Conservation (phyloP, 2,113 vertebrate genomes). For the Hemiscyllium ocellatum region DNA sequence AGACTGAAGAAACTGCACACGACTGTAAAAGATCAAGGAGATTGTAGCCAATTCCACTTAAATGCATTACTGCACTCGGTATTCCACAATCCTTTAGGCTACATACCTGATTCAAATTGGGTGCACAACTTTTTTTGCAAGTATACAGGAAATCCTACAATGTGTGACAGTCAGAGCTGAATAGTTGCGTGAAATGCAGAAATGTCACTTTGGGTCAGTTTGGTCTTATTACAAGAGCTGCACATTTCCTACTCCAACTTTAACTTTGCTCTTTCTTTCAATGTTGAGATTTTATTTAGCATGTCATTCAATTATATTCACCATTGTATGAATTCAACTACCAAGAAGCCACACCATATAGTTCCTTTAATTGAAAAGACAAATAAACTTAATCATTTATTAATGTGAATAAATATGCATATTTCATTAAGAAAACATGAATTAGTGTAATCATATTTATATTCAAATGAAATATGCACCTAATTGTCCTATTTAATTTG, state of each 20-base stretch:
- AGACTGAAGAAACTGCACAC: background rate
- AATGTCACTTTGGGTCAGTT: background rate
- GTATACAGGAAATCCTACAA: background rate
- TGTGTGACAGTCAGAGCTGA: background rate
- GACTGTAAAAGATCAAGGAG: background rate
- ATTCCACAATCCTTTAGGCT: background rate
- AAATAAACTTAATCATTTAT: background rate
- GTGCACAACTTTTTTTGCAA: background rate
- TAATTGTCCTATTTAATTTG: background rate
- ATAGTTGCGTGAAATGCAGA: background rate
- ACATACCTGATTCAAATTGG: background rate
- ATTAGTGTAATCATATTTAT: background rate
- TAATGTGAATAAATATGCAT: background rate
- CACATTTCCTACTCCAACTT: background rate
- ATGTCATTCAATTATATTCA: background rate
- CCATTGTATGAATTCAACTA: background rate
- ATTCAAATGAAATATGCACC: background rate
- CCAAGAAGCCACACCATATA: background rate
- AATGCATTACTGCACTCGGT: background rate
- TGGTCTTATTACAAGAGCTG: background rate
- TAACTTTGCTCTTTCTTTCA: background rate
- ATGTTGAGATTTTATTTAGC: background rate
- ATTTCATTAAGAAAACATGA: background rate
- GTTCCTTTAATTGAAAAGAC: background rate
- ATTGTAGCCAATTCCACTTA: background rate